Conservation (phyloP, 2,113 vertebrate genomes). For the Channa argus region DNA sequence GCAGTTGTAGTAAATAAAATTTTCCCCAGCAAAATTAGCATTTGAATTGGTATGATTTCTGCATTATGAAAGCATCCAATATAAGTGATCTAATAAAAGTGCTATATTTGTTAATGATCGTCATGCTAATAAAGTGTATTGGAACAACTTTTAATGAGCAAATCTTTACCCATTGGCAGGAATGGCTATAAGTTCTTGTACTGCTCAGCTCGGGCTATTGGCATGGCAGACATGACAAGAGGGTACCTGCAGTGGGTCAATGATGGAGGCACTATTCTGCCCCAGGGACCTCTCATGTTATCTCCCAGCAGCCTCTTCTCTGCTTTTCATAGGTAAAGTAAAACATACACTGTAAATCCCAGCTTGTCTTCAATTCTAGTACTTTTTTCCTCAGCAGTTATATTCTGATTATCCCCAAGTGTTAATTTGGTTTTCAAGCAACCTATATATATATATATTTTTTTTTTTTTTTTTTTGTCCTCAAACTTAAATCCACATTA, state of each 20-base stretch:
- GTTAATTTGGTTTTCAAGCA: constrained; percentile 2
- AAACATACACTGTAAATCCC: too few species aligned
- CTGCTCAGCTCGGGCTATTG: constrained; percentile 96
- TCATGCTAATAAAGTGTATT: constrained; percentile 16
- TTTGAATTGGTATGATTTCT: constrained; percentile 6
- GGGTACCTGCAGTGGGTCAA: constrained; percentile 99
- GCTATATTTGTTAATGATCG: constrained; percentile 48
- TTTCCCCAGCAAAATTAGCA: neutral
- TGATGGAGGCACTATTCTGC: constrained; percentile 94
- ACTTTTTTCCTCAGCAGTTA: neutral
- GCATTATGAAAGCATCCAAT: constrained; percentile 11
- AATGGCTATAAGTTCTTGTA: constrained; percentile 99
- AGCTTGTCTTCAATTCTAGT: neutral
- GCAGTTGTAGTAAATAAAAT: neutral
- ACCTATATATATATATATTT: too few species aligned
- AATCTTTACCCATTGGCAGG: constrained; percentile 73
- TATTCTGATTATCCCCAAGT: constrained; percentile 1
- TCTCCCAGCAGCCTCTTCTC: constrained; percentile 98
- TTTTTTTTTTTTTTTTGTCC: constrained; percentile 28
- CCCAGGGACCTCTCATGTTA: constrained; percentile 94
- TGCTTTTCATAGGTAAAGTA: constrained; percentile 93
- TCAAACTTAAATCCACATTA: constrained; percentile 25
- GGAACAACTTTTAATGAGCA: constrained; percentile 18
- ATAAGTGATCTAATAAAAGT: constrained; percentile 16
- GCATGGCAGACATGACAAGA: constrained; percentile 98